These are phyloP conservation scores for Oikopleura albicans DNA, from an alignment of 23 tunicate genomes.

Conservation along the genomic window DNA sequence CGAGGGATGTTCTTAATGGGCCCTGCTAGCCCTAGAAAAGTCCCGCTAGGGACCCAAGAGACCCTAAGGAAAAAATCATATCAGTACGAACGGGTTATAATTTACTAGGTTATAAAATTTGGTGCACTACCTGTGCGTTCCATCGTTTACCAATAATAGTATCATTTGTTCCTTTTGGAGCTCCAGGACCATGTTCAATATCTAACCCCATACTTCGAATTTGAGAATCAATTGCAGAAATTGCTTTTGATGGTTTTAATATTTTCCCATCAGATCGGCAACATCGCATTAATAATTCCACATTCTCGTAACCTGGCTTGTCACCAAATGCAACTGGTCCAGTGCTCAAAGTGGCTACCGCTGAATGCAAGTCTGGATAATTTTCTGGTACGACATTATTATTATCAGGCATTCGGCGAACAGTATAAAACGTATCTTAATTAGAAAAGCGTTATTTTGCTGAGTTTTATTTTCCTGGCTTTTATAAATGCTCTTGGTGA, in stretches of 20 bases:
- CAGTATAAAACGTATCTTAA: not conserved
- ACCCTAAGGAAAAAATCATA: no score
- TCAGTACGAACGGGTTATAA: no score
- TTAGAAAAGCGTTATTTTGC: no score
- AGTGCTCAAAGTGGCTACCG: not conserved
- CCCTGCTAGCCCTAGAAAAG: no score
- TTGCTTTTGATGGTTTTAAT: conserved; percentile 49
- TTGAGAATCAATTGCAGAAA: conserved; percentile 34
- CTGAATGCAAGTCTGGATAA: not conserved
- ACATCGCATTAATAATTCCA: conserved; percentile 28
- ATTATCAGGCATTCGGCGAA: not conserved
- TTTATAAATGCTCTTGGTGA: no score
- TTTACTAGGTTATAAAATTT: no score
- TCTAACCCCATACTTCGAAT: not conserved
- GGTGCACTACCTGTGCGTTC: not conserved
- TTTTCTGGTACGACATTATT: not conserved
- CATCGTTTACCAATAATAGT: not conserved
- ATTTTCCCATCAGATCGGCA: conserved; percentile 53
- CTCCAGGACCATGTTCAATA: not conserved
- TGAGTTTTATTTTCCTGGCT: no score
- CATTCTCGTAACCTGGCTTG: conserved; percentile 27
- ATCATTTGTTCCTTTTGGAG: not conserved
- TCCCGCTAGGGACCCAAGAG: no score
- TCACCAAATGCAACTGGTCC: not conserved
- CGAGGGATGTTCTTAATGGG: no score